These are phyloP conservation scores for Globodera rostochiensis DNA, from an alignment of 1,140 invertebrate genomes.

Conservation along the genomic window DNA sequence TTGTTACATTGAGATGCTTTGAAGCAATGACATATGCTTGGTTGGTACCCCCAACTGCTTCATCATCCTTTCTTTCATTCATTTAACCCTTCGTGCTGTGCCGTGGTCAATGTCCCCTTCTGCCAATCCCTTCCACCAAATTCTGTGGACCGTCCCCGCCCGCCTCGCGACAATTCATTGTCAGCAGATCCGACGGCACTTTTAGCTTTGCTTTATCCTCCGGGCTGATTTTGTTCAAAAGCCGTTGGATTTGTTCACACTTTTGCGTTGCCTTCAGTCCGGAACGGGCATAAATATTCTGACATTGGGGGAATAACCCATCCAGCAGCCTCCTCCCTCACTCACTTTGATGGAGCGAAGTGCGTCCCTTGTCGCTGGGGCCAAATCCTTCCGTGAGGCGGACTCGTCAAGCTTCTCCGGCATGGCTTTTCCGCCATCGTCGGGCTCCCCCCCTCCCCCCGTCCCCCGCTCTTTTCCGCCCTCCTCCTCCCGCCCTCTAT, in stretches of 20 bases:
- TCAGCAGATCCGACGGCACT: background rate
- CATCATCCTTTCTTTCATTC: background rate
- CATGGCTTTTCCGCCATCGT: background rate
- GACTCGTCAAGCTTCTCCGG: background rate
- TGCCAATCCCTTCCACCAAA: background rate
- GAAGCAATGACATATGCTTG: background rate
- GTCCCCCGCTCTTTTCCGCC: background rate
- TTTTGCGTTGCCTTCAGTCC: background rate
- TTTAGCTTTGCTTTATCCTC: constrained; percentile 1
- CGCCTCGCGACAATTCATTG: background rate
- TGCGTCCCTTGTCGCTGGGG: background rate
- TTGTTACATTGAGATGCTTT: background rate
- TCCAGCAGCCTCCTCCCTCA: background rate
- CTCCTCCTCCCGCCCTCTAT: background rate
- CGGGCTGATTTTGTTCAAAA: background rate
- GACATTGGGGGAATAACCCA: background rate
- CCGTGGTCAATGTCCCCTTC: background rate
- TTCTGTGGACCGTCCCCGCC: background rate
- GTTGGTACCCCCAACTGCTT: background rate
- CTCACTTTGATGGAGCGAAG: background rate
- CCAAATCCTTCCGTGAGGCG: background rate
- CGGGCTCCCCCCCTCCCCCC: background rate
- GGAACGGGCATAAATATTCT: background rate
- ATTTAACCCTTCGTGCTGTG: background rate
- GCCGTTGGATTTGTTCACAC: constrained; percentile 1